Percentiles rank a stretch among this genome's conserved stretches.
phyloP scores from a whole-genome alignment of 2,888 invertebrate species.

The Drosophila neutralis region DNA sequence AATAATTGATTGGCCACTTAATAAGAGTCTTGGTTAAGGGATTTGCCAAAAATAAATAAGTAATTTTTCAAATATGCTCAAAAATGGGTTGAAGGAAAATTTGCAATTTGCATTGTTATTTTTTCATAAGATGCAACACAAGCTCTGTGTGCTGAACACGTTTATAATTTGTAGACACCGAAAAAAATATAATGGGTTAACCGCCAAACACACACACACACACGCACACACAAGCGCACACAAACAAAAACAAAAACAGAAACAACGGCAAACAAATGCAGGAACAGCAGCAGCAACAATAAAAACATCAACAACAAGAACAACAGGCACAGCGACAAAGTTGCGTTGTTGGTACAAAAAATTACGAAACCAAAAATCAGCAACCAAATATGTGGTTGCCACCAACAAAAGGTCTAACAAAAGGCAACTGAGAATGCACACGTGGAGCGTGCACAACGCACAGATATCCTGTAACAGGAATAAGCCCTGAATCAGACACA shows the following conservation, averaged over 20 bases:
- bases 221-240: constrained; percentile 7
- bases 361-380: constrained; percentile 83
- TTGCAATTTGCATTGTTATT: constrained; percentile 8
- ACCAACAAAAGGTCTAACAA: constrained; percentile 72
- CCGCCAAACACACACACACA: constrained; percentile 68
- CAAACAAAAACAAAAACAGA: constrained; percentile 14
- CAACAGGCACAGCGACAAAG: constrained; percentile 29
- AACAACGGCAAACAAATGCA: constrained; percentile 63
- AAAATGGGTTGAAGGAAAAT: neutral
- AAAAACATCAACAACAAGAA: constrained; percentile 25
- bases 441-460: neutral
- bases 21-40: neutral
- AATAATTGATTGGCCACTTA: neutral
- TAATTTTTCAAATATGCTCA: neutral
- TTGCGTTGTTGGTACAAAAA: constrained; percentile 72
- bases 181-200: constrained; percentile 54
- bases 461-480: constrained; percentile 18
- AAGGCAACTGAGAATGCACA: constrained; percentile 38
- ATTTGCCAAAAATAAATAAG: neutral
- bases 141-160: constrained; percentile 42
- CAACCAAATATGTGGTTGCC: constrained; percentile 81
- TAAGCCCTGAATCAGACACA: neutral
- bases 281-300: constrained; percentile 35
- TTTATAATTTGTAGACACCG: constrained; percentile 63
- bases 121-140: constrained; percentile 16